These are phyloP conservation scores for Chaetogeoica ovagalla DNA, from an alignment of 2,888 invertebrate species.

Conservation along the genomic window DNA sequence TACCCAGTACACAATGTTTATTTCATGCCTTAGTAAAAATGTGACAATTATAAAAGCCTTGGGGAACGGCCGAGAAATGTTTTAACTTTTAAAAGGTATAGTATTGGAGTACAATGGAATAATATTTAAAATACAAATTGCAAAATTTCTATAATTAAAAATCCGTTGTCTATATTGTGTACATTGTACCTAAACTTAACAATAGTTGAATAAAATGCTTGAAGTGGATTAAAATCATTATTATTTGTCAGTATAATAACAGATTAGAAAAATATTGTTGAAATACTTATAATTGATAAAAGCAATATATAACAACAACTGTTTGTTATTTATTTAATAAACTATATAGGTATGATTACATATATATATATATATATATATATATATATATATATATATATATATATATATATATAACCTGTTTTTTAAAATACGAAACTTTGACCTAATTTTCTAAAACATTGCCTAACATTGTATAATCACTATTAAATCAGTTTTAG, in stretches of 20 bases:
- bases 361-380: not conserved
- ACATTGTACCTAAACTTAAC: too few relatives aligned
- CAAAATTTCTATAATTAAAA: too few relatives aligned
- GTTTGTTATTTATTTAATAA: not conserved
- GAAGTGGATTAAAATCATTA: too few relatives aligned
- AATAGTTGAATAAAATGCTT: too few relatives aligned
- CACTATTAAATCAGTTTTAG: not conserved
- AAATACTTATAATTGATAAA: too few relatives aligned
- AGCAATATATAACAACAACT: too few relatives aligned
- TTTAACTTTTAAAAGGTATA: not conserved
- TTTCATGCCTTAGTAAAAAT: conserved; percentile 3
- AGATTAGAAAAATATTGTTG: too few relatives aligned
- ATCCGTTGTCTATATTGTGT: too few relatives aligned
- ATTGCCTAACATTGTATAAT: not conserved
- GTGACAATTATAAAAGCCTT: conserved; percentile 18
- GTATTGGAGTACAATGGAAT: too few relatives aligned
- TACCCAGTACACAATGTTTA: not conserved
- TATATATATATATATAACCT: not conserved
- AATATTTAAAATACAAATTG: too few relatives aligned
- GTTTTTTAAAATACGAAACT: not conserved
- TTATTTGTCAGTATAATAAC: too few relatives aligned
- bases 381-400: too few relatives aligned
- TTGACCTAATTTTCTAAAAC: not conserved
- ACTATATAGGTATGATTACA: not conserved
- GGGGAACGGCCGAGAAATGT: not conserved